Percentiles rank a stretch among this genome's conserved stretches.
These are phyloP conservation scores for Pelecanoides urinatrix DNA, from an alignment of 2,113 vertebrate genomes.

Conservation along the genomic window DNA sequence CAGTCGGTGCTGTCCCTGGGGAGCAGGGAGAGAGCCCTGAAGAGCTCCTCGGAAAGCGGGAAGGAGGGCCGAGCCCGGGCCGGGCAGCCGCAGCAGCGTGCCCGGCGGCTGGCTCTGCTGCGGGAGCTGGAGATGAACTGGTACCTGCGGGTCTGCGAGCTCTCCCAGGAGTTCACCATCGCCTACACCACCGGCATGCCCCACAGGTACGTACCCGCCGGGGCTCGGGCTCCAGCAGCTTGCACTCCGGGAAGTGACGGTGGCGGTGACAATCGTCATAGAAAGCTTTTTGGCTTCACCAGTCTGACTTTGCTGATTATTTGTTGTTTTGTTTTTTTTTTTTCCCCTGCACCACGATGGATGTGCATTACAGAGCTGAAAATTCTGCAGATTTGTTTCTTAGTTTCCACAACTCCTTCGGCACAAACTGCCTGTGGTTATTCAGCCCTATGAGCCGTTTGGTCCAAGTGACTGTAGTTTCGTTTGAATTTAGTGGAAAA, in stretches of 20 bases:
- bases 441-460: not conserved
- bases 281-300: accelerated
- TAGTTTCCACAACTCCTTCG: accelerated
- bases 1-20: slow-evolving; percentile 79
- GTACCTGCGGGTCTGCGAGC: slow-evolving; percentile 86
- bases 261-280: accelerated
- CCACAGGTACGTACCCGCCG: slow-evolving; percentile 80
- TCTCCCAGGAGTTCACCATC: slow-evolving; percentile 83
- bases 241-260: no score
- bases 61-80: slow-evolving; percentile 68
- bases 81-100: slow-evolving; percentile 53
- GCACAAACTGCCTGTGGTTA: not conserved
- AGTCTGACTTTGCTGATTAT: not conserved
- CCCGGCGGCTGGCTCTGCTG: slow-evolving; percentile 77
- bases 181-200: slow-evolving; percentile 86
- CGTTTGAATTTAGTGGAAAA: accelerated
- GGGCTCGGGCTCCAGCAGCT: accelerated
- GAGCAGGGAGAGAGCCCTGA: slow-evolving; percentile 67
- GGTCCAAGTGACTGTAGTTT: accelerated
- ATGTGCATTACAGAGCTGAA: not conserved
- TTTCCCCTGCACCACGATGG: accelerated
- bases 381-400: not conserved
- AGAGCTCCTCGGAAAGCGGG: slow-evolving; percentile 74
- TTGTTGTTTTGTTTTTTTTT: accelerated
- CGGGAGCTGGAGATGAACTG: slow-evolving; percentile 90